phyloP scores from a whole-genome alignment of 1,140 invertebrate genomes.

The Papilio helenus region DNA sequence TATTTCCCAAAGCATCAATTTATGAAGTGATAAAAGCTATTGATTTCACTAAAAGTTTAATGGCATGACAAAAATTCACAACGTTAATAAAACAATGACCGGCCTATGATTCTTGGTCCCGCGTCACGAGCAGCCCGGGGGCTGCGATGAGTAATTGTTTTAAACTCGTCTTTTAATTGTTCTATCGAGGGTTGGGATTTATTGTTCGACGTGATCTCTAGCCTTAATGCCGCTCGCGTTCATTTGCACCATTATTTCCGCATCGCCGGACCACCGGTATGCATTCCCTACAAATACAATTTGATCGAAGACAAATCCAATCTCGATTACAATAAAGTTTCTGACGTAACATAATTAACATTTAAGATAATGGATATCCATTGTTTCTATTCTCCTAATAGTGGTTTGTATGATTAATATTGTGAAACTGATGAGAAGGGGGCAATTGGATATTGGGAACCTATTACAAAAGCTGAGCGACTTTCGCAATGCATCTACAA shows the following conservation, averaged over 20 bases:
- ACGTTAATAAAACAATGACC: constrained; percentile 34
- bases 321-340: constrained; percentile 45
- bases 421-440: constrained; percentile 31
- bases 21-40: background rate
- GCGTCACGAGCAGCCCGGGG: constrained; percentile 70
- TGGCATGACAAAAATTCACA: constrained; percentile 12
- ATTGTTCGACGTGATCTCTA: constrained; percentile 76
- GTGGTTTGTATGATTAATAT: constrained; percentile 17
- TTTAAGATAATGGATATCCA: constrained; percentile 63
- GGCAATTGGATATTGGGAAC: constrained; percentile 25
- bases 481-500: constrained; percentile 18
- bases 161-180: constrained; percentile 82
- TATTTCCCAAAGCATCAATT: background rate
- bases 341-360: constrained; percentile 65
- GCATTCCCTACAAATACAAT: constrained; percentile 59
- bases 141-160: constrained; percentile 81
- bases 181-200: constrained; percentile 79
- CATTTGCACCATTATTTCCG: constrained; percentile 79
- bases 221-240: constrained; percentile 67
- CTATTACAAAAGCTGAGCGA: constrained; percentile 18
- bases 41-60: constrained; percentile 5
- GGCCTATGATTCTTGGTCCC: constrained; percentile 39
- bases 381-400: constrained; percentile 55
- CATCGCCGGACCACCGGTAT: constrained; percentile 68
- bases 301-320: constrained; percentile 68